Conservation (phyloP, 2,113 vertebrate species). For the Arothron firmamentum region DNA sequence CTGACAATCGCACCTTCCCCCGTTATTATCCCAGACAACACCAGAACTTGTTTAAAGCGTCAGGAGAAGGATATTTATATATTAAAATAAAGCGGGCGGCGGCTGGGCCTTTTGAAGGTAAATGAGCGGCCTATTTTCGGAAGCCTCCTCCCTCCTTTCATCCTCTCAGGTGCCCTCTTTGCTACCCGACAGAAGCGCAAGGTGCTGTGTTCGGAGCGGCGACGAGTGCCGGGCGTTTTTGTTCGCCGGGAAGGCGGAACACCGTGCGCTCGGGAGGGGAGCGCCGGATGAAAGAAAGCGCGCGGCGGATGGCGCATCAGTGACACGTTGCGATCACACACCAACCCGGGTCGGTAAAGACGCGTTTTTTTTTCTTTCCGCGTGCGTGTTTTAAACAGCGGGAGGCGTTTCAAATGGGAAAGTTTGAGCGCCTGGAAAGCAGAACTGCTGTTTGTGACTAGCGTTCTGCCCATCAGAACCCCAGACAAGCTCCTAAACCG, state of each 20-base stretch:
- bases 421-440: too few relatives aligned
- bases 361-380: background rate
- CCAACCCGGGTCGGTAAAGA: background rate
- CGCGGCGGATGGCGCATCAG: conserved; percentile 29
- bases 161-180: conserved; percentile 49
- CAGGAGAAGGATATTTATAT: conserved; percentile 34
- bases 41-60: conserved; percentile 38
- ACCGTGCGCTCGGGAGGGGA: conserved; percentile 8
- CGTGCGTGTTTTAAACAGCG: too few relatives aligned
- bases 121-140: conserved; percentile 61
- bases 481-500: background rate
- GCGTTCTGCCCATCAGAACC: background rate
- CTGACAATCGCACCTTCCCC: conserved; percentile 28
- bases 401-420: too few relatives aligned
- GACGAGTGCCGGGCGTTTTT: conserved; percentile 40
- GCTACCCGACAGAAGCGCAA: conserved; percentile 44
- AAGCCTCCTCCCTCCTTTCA: conserved; percentile 30
- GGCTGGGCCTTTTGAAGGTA: conserved; percentile 48
- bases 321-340: conserved; percentile 58
- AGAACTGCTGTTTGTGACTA: background rate
- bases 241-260: conserved; percentile 21
- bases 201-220: conserved; percentile 38
- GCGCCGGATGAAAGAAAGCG: conserved; percentile 46
- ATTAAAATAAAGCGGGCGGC: conserved; percentile 39
- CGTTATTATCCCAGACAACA: conserved; percentile 26